Evolutionary conservation across 1,140 invertebrate species (phyloP).

Genomic region (Musca domestica): DNA sequence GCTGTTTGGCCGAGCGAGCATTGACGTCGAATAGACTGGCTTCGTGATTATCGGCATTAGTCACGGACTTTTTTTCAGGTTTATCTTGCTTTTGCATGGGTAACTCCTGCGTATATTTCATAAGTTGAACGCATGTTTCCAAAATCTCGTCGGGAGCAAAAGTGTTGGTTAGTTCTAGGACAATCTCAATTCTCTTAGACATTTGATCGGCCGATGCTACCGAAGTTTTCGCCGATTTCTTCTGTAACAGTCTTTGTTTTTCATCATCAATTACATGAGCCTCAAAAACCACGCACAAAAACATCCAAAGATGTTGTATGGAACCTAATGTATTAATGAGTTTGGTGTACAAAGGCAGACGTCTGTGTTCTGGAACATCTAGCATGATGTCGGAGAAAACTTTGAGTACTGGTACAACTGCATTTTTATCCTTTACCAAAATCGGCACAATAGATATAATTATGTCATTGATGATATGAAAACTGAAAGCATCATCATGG

Average conservation of each 20-base stretch:
- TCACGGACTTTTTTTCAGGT: neutral
- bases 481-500: conserved; percentile 91
- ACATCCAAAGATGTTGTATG: conserved; percentile 73
- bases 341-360: conserved; percentile 76
- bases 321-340: conserved; percentile 71
- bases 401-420: conserved; percentile 69
- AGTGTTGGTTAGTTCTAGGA: conserved; percentile 63
- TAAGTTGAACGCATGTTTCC: conserved; percentile 64
- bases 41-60: conserved; percentile 29
- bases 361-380: conserved; percentile 86
- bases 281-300: conserved; percentile 70
- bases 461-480: conserved; percentile 88
- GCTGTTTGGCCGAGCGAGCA: conserved; percentile 67
- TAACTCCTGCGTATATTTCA: conserved; percentile 65
- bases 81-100: conserved; percentile 60
- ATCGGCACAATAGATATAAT: conserved; percentile 88
- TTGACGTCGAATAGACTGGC: conserved; percentile 65
- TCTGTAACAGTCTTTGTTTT: conserved; percentile 47
- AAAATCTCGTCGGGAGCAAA: conserved; percentile 66
- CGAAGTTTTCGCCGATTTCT: conserved; percentile 40
- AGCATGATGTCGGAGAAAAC: conserved; percentile 86
- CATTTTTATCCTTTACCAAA: conserved; percentile 60
- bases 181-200: conserved; percentile 67
- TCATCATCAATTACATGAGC: conserved; percentile 61
- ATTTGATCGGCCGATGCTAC: conserved; percentile 29